Evolutionary conservation across 2,888 invertebrate genomes (phyloP).

Genomic region (Merodon equestris): DNA sequence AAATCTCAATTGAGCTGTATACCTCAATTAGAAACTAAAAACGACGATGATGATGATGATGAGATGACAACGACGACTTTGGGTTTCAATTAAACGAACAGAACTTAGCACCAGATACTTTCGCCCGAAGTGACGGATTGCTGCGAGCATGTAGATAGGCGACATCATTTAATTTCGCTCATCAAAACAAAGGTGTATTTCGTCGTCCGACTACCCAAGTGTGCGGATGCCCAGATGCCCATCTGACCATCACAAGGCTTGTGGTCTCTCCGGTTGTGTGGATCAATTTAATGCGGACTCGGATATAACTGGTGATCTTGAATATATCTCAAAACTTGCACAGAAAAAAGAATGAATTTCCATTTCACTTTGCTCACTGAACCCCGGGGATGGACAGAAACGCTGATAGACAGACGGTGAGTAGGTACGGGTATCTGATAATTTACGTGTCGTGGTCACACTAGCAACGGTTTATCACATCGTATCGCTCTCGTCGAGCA

Average conservation of each 20-base stretch:
- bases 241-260: too few species aligned
- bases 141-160: conserved; percentile 28
- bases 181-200: conserved; percentile 9
- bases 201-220: conserved; percentile 17
- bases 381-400: background rate
- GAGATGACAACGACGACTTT: conserved; percentile 8
- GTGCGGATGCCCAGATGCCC: too few species aligned
- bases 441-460: conserved; percentile 61
- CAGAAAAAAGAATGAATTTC: conserved; percentile 18
- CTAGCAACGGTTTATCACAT: conserved; percentile 52
- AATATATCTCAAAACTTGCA: conserved; percentile 23
- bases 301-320: conserved; percentile 28
- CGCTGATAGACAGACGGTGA: too few species aligned
- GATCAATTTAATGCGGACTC: conserved; percentile 48
- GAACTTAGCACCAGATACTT: conserved; percentile 28
- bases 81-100: conserved; percentile 16
- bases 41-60: background rate
- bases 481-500: conserved; percentile 49
- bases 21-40: conserved; percentile 27
- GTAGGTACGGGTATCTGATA: conserved; percentile 36
- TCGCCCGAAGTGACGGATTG: conserved; percentile 42
- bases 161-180: conserved; percentile 44
- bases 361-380: conserved; percentile 36
- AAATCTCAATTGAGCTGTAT: conserved; percentile 10
- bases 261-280: conserved; percentile 41